Percentiles rank a stretch among this genome's conserved stretches.
Evolutionary conservation across 2,113 vertebrate species (phyloP).

Genomic region (Cyanocitta stelleri): DNA sequence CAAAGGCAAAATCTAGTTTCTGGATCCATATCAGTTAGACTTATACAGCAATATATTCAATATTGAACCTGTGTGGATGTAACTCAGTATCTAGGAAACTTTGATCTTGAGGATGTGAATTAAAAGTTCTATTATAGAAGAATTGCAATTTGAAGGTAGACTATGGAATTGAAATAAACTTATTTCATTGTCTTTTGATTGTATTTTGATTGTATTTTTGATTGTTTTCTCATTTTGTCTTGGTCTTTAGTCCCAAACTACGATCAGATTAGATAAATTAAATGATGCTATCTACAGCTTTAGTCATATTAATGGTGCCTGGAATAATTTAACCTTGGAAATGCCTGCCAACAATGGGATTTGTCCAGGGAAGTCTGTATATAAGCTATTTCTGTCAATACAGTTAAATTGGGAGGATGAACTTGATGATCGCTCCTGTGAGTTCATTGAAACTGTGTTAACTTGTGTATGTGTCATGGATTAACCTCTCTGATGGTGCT

Average conservation of each 20-base stretch:
- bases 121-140: neutral
- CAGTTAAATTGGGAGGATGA: neutral
- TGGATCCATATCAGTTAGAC: neutral
- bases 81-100: neutral
- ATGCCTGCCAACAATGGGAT: neutral
- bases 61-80: neutral
- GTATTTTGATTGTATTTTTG: neutral
- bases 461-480: neutral
- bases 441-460: neutral
- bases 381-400: neutral
- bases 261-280: neutral
- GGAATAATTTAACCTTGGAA: neutral
- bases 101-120: neutral
- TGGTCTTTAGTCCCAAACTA: neutral
- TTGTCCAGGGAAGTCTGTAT: neutral
- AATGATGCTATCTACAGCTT: neutral
- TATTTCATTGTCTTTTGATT: neutral
- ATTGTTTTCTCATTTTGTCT: neutral
- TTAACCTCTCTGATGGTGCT: neutral
- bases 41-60: neutral
- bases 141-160: neutral
- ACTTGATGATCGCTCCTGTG: neutral
- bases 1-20: neutral
- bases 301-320: neutral
- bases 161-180: neutral